Base-by-base conservation (phyloP, 2,113 vertebrate species). In the Symphodus melops region DNA sequence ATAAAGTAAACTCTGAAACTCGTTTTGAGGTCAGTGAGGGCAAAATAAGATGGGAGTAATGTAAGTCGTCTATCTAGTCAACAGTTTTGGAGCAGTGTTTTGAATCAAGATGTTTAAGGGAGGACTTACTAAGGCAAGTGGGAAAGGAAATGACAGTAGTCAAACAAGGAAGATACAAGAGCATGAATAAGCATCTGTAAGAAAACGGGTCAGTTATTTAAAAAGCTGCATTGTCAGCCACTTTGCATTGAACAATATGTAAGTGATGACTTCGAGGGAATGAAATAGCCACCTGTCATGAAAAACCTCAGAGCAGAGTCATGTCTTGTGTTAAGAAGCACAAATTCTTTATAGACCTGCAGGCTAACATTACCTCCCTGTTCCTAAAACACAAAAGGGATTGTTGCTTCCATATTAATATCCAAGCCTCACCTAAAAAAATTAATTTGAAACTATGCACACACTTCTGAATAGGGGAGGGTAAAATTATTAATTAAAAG, bases 401-500 rank as follows among this genome's bases (percentile, higher is more conserved):
- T 85, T 91, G 89, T 91, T 93, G 92, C 83, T 85, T 77, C 62
- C 69, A 56, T 65, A 88, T 89, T 91, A 91, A 91, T 89, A 89
- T 89, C 79, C 77, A 75, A 88, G 87, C 72, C 78, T 91, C 87
- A 92, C 88, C 92, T 91, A 83, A 85, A 85, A 85, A 86, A 90
- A 91, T 91, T 90, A 87, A 93, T 92, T 93, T 92, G 62, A 92
- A 94, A 94, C 86, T 92, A 88, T 84, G 86, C 83, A 78, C 64
- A 81, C 70, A 75, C 77, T 87, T 79, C 75, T 91, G 90, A 93
- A 94, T 89, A 81, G 85, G 78, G 91, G 81, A 88, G 90, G 91
- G 84, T 91, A 87, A 86, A 92, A 92, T 90, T 92, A 92, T 94
- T 94, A 94, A 94, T 94, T 94, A 94, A 92, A 94, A 94, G 92